These are phyloP conservation scores for Heliconius hortense DNA, from an alignment of 2,888 invertebrate genomes.

Conservation along the genomic window DNA sequence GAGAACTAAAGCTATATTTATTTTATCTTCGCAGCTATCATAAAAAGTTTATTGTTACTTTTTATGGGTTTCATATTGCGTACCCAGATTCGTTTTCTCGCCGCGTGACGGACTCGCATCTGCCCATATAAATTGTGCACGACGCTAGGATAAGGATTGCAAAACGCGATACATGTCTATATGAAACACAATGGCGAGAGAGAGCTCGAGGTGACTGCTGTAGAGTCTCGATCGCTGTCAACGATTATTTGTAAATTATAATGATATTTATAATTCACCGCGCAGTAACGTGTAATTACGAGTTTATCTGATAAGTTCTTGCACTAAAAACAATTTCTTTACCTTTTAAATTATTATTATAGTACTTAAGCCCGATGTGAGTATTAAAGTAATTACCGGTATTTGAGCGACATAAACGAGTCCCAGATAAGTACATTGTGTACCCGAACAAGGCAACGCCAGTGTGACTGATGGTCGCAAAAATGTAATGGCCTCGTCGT, in stretches of 20 bases:
- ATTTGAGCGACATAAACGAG: constrained; percentile 53
- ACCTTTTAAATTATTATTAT: constrained; percentile 42
- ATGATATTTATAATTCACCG: constrained; percentile 18
- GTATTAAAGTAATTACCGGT: constrained; percentile 45
- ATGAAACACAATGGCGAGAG: neutral
- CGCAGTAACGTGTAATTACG: constrained; percentile 13
- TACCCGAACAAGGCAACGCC: constrained; percentile 46
- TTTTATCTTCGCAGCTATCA: constrained; percentile 63
- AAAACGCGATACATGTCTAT: neutral
- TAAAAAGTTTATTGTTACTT: constrained; percentile 72
- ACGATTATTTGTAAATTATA: constrained; percentile 16
- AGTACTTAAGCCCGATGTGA: constrained; percentile 43
- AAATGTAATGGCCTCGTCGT: constrained; percentile 62
- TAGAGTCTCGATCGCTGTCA: neutral
- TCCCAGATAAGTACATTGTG: constrained; percentile 56
- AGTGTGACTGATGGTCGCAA: constrained; percentile 59
- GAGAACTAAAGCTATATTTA: constrained; percentile 63
- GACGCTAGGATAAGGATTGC: constrained; percentile 19
- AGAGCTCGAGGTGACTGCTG: neutral
- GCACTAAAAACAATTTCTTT: constrained; percentile 36
- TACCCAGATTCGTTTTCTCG: constrained; percentile 42
- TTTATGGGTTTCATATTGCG: constrained; percentile 65
- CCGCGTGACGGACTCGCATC: constrained; percentile 26
- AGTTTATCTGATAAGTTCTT: constrained; percentile 35
- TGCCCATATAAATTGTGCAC: constrained; percentile 32